Base-by-base conservation (phyloP, 2,888 invertebrate genomes). In the Erannis defoliaria region DNA sequence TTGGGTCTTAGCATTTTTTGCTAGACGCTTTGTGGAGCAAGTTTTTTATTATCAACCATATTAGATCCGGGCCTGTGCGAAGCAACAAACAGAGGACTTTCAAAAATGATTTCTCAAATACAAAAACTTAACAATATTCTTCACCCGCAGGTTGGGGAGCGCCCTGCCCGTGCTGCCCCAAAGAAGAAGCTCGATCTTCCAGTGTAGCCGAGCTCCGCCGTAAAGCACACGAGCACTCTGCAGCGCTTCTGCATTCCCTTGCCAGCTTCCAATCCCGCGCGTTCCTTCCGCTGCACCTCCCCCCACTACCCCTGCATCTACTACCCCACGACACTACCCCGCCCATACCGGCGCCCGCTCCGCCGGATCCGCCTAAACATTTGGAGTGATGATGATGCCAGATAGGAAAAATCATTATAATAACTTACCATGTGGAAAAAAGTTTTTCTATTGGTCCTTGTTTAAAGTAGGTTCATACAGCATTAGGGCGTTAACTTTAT, bases 191-290 rank as follows among this genome's bases (percentile, higher is more conserved):
- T 35, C 94, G 97, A 37, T 96, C 96, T 5, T 96, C 97, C 73
- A 98, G 98, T 85, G 97, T 98, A 18, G 98, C 98, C 0, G 98
- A 98, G 77, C 93, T 99, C 42, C 94, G 98, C 6, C 95, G 98
- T 55, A 98, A 98, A 84, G 98, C 98, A 0, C 97, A 98, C 86
- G 98, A 99, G 82, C 98, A 99, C 86, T 97, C 98, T 0, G 98
- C 98, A 0, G 98, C 98, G 0, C 89, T 97, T 21, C 86, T 97
- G 53, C 96, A 97, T 80, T 95, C 95, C 35, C 87, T 97, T 48
- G 96, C 96, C 73, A 94, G 86, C 90, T 95, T 85, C 94, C 94
- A 90, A 78, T 94, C 95, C 21, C 94, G 95, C 12, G 94, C 94
- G 14, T 83, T 94, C 10, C 74, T 92, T 12, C 90, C 89, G 0